phyloP scores from a whole-genome alignment of 2,888 invertebrate genomes.

The Scaptomyza caliginosa region DNA sequence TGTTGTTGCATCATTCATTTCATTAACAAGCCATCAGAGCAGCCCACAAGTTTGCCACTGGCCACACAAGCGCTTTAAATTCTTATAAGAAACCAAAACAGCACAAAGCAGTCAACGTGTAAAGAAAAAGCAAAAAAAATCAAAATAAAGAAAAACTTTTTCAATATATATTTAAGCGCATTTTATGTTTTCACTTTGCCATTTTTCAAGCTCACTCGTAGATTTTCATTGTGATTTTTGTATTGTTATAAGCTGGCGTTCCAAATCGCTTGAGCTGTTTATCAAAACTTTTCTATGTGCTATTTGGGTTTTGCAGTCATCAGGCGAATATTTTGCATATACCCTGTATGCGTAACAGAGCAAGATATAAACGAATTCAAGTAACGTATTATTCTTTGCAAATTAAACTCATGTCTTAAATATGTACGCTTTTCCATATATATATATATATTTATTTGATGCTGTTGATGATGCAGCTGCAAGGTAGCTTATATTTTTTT shows the following conservation, averaged over 20 bases:
- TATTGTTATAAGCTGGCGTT: conserved; percentile 19
- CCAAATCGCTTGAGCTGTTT: conserved; percentile 46
- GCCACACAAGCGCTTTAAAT: conserved; percentile 24
- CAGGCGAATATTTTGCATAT: background rate
- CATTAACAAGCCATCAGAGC: conserved; percentile 47
- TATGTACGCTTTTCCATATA: background rate
- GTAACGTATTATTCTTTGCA: too few relatives aligned
- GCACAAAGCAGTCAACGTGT: conserved; percentile 18
- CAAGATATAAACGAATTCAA: too few relatives aligned
- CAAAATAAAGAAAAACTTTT: conserved; percentile 46
- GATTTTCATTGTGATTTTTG: conserved; percentile 28
- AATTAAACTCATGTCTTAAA: background rate
- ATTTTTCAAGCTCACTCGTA: conserved; percentile 23
- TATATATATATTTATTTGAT: background rate
- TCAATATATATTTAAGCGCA: conserved; percentile 60
- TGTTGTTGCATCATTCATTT: conserved; percentile 47
- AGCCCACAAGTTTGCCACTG: background rate
- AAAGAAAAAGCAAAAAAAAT: background rate
- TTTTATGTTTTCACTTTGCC: conserved; percentile 40
- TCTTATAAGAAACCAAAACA: conserved; percentile 20
- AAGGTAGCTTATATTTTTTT: background rate
- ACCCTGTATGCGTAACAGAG: background rate
- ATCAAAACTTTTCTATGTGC: conserved; percentile 23
- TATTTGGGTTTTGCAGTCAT: background rate
- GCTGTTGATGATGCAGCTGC: background rate